Evolutionary conservation across 2,797 vertebrate genomes (phyloP).

Genomic region (Enteromius mattozi): DNA sequence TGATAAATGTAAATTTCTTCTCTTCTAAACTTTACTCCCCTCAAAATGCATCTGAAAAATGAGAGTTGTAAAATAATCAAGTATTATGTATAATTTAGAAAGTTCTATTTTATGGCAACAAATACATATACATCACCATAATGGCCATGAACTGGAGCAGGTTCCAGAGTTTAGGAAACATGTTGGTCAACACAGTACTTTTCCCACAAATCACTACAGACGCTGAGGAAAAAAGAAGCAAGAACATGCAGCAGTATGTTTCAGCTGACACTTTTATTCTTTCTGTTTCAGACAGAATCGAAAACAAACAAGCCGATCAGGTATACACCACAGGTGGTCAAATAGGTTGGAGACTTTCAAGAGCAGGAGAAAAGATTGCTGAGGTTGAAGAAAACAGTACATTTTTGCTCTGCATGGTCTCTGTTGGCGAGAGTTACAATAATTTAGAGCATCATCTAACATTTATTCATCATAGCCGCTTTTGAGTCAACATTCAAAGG

Average conservation of each 20-base stretch:
- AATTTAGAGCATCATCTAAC: not conserved
- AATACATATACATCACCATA: not conserved
- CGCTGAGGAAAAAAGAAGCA: not conserved
- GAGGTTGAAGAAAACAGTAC: not conserved
- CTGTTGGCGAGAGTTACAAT: not conserved
- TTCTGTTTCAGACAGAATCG: not conserved
- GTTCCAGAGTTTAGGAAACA: not conserved
- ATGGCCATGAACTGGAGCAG: not conserved
- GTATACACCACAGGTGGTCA: not conserved
- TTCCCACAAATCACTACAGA: not conserved
- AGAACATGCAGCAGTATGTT: not conserved
- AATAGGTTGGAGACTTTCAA: not conserved
- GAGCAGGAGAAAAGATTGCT: not conserved
- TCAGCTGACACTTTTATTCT: not conserved
- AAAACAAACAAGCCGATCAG: not conserved
- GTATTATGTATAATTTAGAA: not conserved
- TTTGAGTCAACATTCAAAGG: not conserved
- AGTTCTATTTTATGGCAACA: not conserved
- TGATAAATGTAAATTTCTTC: not conserved
- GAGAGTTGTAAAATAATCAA: not conserved
- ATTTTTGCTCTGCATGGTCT: not conserved
- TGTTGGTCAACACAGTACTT: not conserved
- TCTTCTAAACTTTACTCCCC: not conserved
- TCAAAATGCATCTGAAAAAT: not conserved
- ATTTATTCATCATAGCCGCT: not conserved